A percentile compares a stretch with the other conserved stretches of the same genome.
These are phyloP conservation scores for Danio aesculapii DNA, from an alignment of 2,797 vertebrate species.

Conservation along the genomic window DNA sequence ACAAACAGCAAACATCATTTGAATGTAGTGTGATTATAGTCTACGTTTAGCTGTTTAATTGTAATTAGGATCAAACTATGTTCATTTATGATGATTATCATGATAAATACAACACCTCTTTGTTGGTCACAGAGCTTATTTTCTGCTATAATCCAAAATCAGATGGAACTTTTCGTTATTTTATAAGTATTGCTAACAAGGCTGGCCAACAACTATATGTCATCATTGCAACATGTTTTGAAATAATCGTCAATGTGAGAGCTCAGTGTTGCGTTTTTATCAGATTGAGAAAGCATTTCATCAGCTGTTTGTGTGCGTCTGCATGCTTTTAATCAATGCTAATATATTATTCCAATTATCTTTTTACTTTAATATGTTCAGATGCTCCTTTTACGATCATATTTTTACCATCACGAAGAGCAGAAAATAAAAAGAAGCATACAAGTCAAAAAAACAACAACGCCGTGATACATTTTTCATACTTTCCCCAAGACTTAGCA, in stretches of 20 bases:
- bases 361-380: neutral
- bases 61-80: neutral
- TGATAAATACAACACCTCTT: neutral
- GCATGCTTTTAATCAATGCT: neutral
- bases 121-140: neutral
- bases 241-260: neutral
- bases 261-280: neutral
- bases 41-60: neutral
- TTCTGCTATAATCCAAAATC: neutral
- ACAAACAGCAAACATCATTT: no score
- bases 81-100: neutral
- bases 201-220: neutral
- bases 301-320: neutral
- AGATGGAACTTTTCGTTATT: neutral
- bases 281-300: neutral
- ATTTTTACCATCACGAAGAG: no score
- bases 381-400: neutral
- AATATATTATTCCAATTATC: neutral
- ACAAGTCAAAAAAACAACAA: constrained; percentile 1
- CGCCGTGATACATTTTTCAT: neutral
- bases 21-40: no score
- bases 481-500: constrained; percentile 1
- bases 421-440: constrained; percentile 13
- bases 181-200: neutral
- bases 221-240: neutral